A percentile compares a stretch with the other conserved stretches of the same genome.
phyloP scores from a whole-genome alignment of 2,888 invertebrate genomes.

The Hoplodrina ambigua region DNA sequence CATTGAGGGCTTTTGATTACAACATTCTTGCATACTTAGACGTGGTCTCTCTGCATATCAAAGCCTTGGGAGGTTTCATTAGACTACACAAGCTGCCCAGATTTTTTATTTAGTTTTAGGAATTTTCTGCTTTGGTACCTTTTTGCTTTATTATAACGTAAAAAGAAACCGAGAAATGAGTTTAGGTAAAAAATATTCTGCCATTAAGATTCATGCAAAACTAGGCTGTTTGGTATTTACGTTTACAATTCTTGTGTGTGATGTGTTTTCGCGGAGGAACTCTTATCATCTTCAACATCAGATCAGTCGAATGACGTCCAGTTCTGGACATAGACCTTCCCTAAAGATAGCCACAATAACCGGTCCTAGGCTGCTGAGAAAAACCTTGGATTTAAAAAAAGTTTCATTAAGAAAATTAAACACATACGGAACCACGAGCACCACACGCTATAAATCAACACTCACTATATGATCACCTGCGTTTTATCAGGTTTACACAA shows the following conservation, averaged over 20 bases:
- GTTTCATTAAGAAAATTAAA: background rate
- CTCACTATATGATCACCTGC: background rate
- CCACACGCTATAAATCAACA: background rate
- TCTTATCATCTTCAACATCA: no score
- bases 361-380: background rate
- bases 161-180: conserved; percentile 6
- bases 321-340: no score
- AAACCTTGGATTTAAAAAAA: background rate
- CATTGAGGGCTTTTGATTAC: conserved; percentile 56
- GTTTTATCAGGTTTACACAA: conserved; percentile 1
- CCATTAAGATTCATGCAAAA: background rate
- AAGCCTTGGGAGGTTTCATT: conserved; percentile 67
- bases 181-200: background rate
- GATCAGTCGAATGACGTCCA: no score
- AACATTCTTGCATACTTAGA: conserved; percentile 65
- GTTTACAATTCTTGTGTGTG: background rate
- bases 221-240: background rate
- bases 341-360: no score
- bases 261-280: background rate
- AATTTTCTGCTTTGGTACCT: background rate
- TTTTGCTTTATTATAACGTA: background rate
- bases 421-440: background rate
- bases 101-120: conserved; percentile 39
- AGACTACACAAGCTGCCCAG: conserved; percentile 43
- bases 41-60: conserved; percentile 69